Percentiles rank a stretch among this genome's conserved stretches.
These are phyloP conservation scores for Uloborus diversus DNA, from an alignment of 1,140 invertebrate species.

Conservation along the genomic window DNA sequence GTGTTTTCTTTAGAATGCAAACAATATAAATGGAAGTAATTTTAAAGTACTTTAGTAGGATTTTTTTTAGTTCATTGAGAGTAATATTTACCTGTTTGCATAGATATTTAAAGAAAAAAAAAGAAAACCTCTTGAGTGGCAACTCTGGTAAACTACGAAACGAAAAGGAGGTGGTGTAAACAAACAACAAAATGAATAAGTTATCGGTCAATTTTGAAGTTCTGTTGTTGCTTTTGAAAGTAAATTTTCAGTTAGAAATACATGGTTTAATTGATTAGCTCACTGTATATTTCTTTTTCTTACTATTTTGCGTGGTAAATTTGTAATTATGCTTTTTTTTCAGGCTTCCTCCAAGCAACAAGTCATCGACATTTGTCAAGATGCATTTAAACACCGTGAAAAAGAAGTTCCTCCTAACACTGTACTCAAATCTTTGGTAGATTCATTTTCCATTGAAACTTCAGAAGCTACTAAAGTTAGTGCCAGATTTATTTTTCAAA, in stretches of 20 bases:
- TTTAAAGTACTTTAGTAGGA: no score
- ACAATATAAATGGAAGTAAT: no score
- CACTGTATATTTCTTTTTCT: background rate
- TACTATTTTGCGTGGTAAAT: background rate
- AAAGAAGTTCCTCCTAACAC: conserved; percentile 27
- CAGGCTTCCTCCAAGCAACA: conserved; percentile 51
- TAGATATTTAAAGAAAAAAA: no score
- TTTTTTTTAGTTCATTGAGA: no score
- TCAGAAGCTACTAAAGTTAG: conserved; percentile 27
- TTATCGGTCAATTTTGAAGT: conserved; percentile 36
- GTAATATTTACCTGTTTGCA: no score
- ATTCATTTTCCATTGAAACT: conserved; percentile 13
- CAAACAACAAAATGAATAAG: background rate
- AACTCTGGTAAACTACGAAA: no score
- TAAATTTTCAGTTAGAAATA: background rate
- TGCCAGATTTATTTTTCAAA: background rate
- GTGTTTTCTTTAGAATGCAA: no score
- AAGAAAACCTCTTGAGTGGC: no score
- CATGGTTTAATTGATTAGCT: no score
- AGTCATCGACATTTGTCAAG: conserved; percentile 40
- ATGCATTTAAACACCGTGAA: conserved; percentile 47
- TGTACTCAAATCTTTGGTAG: conserved; percentile 10
- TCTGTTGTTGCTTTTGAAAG: conserved; percentile 28
- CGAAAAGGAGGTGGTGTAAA: background rate
- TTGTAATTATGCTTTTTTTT: background rate